Evolutionary conservation across 2,113 vertebrate genomes (phyloP).

Genomic region (Tachysurus vachellii): DNA sequence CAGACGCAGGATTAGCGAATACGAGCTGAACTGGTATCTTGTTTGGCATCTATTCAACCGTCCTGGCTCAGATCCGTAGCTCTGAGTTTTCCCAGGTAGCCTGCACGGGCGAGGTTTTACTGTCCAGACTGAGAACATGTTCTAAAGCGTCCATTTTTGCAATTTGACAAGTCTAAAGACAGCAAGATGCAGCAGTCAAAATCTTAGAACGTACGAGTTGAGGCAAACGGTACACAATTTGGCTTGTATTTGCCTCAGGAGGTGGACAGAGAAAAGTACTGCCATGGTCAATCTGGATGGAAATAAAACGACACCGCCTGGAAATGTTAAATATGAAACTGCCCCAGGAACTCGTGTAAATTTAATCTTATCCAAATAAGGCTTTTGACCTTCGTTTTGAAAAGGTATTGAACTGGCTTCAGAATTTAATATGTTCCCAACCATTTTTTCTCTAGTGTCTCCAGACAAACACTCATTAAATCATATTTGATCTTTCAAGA

Average conservation of each 20-base stretch:
- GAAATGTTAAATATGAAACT: not conserved
- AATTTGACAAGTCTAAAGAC: not conserved
- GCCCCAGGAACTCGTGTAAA: not conserved
- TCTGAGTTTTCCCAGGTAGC: not conserved
- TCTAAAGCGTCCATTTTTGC: not conserved
- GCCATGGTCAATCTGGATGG: not conserved
- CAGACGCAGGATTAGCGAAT: not conserved
- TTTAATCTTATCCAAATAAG: not conserved
- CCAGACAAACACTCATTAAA: not conserved
- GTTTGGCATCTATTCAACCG: not conserved
- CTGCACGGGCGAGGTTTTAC: not conserved
- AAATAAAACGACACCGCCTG: not conserved
- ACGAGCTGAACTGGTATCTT: not conserved
- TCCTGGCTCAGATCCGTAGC: not conserved
- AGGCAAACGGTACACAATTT: no score
- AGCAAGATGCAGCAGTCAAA: no score
- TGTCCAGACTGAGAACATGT: not conserved
- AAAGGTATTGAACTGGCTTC: not conserved
- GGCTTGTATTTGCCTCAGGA: not conserved
- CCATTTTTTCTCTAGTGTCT: not conserved
- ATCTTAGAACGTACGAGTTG: no score
- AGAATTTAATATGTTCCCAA: not conserved
- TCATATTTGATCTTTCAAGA: no score
- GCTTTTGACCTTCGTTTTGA: not conserved
- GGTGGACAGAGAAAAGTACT: not conserved